Evolutionary conservation across 2,888 invertebrate genomes (phyloP).

Genomic region (Julus scanicus): DNA sequence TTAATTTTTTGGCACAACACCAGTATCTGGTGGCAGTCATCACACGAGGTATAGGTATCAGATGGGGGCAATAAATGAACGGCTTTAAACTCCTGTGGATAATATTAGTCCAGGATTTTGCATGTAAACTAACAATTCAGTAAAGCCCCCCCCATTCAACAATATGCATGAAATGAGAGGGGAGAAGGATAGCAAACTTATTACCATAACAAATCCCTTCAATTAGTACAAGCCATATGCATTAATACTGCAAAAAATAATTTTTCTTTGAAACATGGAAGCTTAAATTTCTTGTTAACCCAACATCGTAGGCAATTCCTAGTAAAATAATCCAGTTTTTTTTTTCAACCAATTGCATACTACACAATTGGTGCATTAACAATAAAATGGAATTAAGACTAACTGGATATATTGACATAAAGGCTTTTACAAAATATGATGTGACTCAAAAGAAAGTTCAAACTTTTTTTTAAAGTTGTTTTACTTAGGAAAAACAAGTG

Average conservation of each 20-base stretch:
- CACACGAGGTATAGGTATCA: neutral
- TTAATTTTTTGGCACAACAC: slow-evolving; percentile 35
- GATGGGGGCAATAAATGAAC: neutral
- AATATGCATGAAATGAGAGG: neutral
- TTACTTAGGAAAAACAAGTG: too few relatives aligned
- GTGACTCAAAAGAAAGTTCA: too few relatives aligned
- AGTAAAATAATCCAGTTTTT: too few relatives aligned
- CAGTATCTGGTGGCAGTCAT: neutral
- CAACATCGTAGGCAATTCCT: too few relatives aligned
- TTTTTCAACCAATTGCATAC: too few relatives aligned
- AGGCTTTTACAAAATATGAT: too few relatives aligned
- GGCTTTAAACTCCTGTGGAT: neutral
- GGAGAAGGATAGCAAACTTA: neutral
- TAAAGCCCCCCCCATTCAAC: neutral
- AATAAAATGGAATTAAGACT: too few relatives aligned
- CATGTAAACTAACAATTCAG: slow-evolving; percentile 8
- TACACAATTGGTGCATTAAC: too few relatives aligned
- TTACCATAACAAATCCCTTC: neutral
- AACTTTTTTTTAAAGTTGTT: too few relatives aligned
- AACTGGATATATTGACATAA: too few relatives aligned
- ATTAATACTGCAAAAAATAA: neutral
- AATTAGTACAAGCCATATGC: neutral
- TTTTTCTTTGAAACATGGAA: neutral
- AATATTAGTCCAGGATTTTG: neutral
- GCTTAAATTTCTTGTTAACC: neutral